A percentile compares a stretch with the other conserved stretches of the same genome.
phyloP scores from a whole-genome alignment of 2,797 vertebrate genomes.

The Siniperca obscura region DNA sequence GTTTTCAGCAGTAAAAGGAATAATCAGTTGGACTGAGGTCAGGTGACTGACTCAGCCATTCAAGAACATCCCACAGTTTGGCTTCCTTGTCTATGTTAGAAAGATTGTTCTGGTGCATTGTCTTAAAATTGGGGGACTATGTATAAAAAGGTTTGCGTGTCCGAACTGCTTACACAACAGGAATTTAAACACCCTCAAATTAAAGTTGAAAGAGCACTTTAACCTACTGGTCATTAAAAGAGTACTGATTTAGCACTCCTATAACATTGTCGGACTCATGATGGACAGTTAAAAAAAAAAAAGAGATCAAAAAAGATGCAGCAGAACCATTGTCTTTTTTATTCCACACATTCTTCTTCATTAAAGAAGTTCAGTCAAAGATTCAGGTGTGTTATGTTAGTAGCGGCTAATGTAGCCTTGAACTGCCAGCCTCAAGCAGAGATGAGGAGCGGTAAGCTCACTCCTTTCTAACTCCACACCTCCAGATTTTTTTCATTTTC shows the following conservation, averaged over 20 bases:
- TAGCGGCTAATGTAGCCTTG: neutral
- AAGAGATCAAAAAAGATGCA: neutral
- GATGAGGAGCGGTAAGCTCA: neutral
- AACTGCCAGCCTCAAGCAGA: neutral
- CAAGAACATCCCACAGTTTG: neutral
- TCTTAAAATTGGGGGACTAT: neutral
- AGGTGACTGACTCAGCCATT: neutral
- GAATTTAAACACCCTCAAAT: neutral
- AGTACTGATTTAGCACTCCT: too few relatives aligned
- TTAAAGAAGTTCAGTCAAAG: neutral
- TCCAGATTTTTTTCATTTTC: neutral
- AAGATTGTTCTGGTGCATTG: neutral
- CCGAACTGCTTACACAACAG: neutral
- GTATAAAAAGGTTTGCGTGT: neutral
- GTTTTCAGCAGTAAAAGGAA: neutral
- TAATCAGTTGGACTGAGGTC: constrained; percentile 39
- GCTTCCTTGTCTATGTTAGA: neutral
- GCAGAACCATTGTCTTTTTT: neutral
- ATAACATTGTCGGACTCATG: too few relatives aligned
- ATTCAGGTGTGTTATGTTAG: neutral
- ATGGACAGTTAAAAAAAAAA: too few relatives aligned
- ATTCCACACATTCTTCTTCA: neutral
- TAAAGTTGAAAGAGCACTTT: too few relatives aligned
- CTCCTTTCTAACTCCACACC: neutral
- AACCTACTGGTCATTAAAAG: too few relatives aligned